These are phyloP conservation scores for Paracyclopina nana DNA, from an alignment of 1,140 invertebrate genomes.

Conservation along the genomic window DNA sequence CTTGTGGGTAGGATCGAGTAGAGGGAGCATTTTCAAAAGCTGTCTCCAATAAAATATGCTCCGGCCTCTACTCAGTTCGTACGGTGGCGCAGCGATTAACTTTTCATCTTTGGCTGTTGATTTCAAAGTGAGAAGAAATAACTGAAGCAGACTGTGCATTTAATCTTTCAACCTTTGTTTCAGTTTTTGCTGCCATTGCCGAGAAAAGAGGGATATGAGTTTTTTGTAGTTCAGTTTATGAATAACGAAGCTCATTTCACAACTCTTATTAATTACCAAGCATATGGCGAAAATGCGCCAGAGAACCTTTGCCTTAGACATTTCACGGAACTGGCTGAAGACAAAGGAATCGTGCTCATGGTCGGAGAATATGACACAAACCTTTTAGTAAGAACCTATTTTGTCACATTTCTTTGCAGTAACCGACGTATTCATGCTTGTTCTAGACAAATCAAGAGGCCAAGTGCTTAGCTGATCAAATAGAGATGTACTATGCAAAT, in stretches of 20 bases:
- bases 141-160: conserved; percentile 13
- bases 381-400: conserved; percentile 6
- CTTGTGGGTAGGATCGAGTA: too few relatives aligned
- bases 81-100: too few relatives aligned
- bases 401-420: not conserved
- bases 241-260: conserved; percentile 62
- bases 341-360: conserved; percentile 64
- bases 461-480: conserved; percentile 59
- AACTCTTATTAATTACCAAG: conserved; percentile 61
- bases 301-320: conserved; percentile 64
- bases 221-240: conserved; percentile 55
- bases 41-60: too few relatives aligned
- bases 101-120: too few relatives aligned
- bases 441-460: conserved; percentile 45
- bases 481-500: conserved; percentile 60
- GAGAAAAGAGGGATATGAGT: conserved; percentile 63
- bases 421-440: conserved; percentile 8
- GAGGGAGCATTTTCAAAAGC: too few relatives aligned
- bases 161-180: too few relatives aligned
- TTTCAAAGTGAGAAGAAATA: conserved; percentile 12
- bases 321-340: conserved; percentile 51
- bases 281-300: conserved; percentile 73
- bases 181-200: conserved; percentile 61
- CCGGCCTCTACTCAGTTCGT: too few relatives aligned
- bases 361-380: conserved; percentile 45